Evolutionary conservation across 2,888 invertebrate genomes (phyloP).

Genomic region (Pterobdella sp.): DNA sequence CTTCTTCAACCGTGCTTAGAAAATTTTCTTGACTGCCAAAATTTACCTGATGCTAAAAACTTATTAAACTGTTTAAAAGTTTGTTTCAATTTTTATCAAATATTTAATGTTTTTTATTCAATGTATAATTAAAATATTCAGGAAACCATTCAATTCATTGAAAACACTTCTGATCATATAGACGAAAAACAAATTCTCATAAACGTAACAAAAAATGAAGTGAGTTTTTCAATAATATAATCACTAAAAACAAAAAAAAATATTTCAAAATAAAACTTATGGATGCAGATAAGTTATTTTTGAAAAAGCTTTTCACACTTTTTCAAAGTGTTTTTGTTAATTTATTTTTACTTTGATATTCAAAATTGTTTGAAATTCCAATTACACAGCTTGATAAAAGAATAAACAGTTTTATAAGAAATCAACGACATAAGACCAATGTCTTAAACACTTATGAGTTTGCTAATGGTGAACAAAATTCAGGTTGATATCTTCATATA

Average conservation of each 20-base stretch:
- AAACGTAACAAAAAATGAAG: not conserved
- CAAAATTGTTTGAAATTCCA: not conserved
- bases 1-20: not conserved
- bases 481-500: conserved; percentile 15
- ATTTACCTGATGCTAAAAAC: not conserved
- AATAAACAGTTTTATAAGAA: conserved; percentile 22
- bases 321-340: too few species aligned
- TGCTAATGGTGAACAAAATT: conserved; percentile 14
- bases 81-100: not conserved
- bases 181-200: not conserved
- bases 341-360: too few species aligned
- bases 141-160: not conserved
- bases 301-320: not conserved
- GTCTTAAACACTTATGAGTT: conserved; percentile 24
- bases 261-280: not conserved
- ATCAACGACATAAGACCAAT: conserved; percentile 20
- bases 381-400: conserved; percentile 18
- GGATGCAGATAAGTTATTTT: not conserved
- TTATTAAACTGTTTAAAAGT: not conserved
- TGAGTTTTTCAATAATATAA: too few species aligned
- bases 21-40: not conserved
- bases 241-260: not conserved
- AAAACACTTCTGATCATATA: not conserved
- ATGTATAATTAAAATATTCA: not conserved
- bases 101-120: not conserved